Percentiles rank a stretch among this genome's conserved stretches.
Conservation (phyloP, 2,888 invertebrate species). For the Linnaemya tessellans region DNA sequence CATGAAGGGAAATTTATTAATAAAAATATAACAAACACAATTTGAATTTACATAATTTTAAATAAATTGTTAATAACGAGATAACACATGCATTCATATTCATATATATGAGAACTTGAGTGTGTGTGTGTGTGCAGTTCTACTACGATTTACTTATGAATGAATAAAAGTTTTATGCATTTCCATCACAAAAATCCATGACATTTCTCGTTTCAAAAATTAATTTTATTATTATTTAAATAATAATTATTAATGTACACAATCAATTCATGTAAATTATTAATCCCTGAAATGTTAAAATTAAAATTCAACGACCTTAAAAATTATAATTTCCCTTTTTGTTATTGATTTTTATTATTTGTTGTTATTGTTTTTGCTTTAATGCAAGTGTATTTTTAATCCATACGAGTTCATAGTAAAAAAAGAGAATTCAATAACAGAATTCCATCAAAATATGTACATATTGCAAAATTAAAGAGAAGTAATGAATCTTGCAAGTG, state of each 20-base stretch:
- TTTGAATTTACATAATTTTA: too few species aligned
- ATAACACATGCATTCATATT: too few species aligned
- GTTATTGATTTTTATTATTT: neutral
- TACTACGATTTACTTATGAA: too few species aligned
- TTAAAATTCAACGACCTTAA: constrained; percentile 50
- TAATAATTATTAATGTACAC: constrained; percentile 13
- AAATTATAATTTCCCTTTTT: neutral
- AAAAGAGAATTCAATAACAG: neutral
- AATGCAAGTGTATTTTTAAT: too few species aligned
- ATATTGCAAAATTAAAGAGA: constrained; percentile 3
- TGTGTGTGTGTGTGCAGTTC: too few species aligned
- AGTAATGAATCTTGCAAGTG: constrained; percentile 2
- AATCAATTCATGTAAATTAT: constrained; percentile 4
- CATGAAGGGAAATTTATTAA: too few species aligned
- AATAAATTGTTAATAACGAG: too few species aligned
- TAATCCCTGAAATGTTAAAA: constrained; percentile 8
- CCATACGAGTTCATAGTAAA: too few species aligned
- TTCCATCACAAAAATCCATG: neutral
- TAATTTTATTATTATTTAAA: constrained; percentile 29
- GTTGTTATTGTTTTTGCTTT: too few species aligned
- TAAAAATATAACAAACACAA: too few species aligned
- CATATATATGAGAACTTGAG: too few species aligned
- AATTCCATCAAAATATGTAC: constrained; percentile 15
- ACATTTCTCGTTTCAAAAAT: neutral
- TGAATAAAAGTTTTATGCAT: too few species aligned